Percentiles rank a stretch among this genome's conserved stretches.
phyloP scores from a whole-genome alignment of 2,113 vertebrate species.

The Phycodurus eques region DNA sequence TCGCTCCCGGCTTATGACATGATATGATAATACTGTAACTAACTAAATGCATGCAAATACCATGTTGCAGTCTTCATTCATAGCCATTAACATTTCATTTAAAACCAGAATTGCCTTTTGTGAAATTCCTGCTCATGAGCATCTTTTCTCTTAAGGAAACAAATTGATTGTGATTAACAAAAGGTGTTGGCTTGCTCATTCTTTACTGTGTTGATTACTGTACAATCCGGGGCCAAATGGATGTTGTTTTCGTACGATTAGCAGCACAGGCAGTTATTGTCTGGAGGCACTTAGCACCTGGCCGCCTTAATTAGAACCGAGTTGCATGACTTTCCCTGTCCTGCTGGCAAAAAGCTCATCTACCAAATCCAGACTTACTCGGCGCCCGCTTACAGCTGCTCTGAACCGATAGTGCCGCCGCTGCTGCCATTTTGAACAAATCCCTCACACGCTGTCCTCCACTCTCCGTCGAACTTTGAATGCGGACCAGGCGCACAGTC shows the following conservation, averaged over 20 bases:
- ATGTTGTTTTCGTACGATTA: constrained; percentile 59
- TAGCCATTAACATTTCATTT: background rate
- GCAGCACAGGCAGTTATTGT: constrained; percentile 45
- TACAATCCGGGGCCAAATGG: constrained; percentile 44
- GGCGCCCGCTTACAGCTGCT: constrained; percentile 58
- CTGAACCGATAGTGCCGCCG: constrained; percentile 54
- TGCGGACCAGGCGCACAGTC: constrained; percentile 45
- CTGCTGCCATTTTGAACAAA: constrained; percentile 51
- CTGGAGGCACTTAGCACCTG: constrained; percentile 49
- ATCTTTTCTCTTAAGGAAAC: constrained; percentile 10
- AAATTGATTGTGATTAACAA: constrained; percentile 48
- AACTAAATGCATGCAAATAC: no score
- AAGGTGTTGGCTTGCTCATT: constrained; percentile 25
- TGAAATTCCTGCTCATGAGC: background rate
- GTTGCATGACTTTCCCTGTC: constrained; percentile 40
- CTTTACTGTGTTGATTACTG: constrained; percentile 41
- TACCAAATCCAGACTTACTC: constrained; percentile 39
- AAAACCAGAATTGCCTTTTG: background rate
- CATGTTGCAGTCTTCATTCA: no score
- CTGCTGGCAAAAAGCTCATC: constrained; percentile 52
- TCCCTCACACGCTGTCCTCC: constrained; percentile 47
- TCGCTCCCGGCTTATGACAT: no score
- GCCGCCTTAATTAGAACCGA: constrained; percentile 62
- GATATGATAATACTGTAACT: no score
- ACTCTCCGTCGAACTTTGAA: constrained; percentile 34